Evolutionary conservation across 2,888 invertebrate species (phyloP).

Genomic region (Zygaena filipendulae): DNA sequence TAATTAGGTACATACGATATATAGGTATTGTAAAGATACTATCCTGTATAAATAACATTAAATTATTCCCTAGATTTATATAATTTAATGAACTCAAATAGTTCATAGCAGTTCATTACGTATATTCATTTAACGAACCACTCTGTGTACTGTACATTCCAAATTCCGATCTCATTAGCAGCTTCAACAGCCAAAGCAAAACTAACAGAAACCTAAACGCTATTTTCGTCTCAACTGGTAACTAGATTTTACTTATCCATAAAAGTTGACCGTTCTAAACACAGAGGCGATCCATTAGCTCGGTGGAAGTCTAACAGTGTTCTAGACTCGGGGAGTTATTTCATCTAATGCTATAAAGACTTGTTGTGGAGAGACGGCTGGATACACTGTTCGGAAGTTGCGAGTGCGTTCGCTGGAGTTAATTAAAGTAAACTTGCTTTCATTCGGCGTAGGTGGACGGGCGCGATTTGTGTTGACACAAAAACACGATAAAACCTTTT

Average conservation of each 20-base stretch:
- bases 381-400: constrained; percentile 42
- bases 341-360: constrained; percentile 61
- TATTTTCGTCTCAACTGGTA: constrained; percentile 47
- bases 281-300: constrained; percentile 59
- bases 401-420: constrained; percentile 44
- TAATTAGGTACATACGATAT: no score
- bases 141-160: no score
- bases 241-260: constrained; percentile 55
- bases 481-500: no score
- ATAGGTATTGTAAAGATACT: no score
- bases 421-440: constrained; percentile 38
- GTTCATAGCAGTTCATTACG: no score
- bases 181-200: no score
- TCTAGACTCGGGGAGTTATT: constrained; percentile 50
- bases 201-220: constrained; percentile 34
- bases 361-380: constrained; percentile 33
- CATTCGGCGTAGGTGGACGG: constrained; percentile 34
- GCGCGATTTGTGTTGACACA: no score
- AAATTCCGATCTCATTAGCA: no score
- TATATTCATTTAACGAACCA: no score
- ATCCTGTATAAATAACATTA: no score
- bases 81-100: no score
- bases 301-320: constrained; percentile 45
- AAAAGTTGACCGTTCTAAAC: constrained; percentile 56
- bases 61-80: no score